Conservation (phyloP, 2,113 vertebrate species). For the Gallinago paraguaiae region DNA sequence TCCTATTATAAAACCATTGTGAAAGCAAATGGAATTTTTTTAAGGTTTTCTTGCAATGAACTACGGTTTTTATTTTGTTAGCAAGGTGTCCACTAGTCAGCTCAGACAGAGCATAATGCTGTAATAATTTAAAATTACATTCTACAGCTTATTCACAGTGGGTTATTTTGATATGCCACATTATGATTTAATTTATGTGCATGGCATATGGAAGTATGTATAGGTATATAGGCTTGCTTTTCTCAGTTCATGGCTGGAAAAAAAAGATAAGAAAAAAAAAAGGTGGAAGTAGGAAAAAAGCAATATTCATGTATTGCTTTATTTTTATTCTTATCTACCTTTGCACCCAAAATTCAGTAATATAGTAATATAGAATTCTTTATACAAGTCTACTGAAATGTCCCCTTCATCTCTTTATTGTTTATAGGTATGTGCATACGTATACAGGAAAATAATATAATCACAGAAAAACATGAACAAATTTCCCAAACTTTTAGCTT, state of each 20-base stretch:
- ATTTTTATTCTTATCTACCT: slow-evolving; percentile 21
- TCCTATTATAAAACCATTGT: neutral
- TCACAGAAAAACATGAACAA: neutral
- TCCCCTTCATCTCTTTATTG: neutral
- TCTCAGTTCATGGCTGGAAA: neutral
- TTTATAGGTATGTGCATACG: neutral
- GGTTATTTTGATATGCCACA: neutral
- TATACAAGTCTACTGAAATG: neutral
- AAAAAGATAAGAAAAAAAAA: slow-evolving; percentile 34
- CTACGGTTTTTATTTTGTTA: neutral
- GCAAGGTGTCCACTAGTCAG: neutral
- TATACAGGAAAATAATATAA: neutral
- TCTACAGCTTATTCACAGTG: neutral
- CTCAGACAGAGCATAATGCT: neutral
- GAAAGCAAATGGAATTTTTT: neutral
- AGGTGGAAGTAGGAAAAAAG: neutral
- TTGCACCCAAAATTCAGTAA: slow-evolving; percentile 1
- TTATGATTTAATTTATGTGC: slow-evolving; percentile 50
- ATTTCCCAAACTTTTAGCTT: neutral
- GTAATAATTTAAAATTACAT: neutral
- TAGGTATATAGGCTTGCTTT: slow-evolving; percentile 24
- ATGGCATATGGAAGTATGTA: neutral
- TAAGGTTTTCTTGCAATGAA: neutral
- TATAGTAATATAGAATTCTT: neutral
- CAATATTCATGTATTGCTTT: neutral